Conservation (phyloP, 2,113 vertebrate species). For the Scytalopus superciliaris region DNA sequence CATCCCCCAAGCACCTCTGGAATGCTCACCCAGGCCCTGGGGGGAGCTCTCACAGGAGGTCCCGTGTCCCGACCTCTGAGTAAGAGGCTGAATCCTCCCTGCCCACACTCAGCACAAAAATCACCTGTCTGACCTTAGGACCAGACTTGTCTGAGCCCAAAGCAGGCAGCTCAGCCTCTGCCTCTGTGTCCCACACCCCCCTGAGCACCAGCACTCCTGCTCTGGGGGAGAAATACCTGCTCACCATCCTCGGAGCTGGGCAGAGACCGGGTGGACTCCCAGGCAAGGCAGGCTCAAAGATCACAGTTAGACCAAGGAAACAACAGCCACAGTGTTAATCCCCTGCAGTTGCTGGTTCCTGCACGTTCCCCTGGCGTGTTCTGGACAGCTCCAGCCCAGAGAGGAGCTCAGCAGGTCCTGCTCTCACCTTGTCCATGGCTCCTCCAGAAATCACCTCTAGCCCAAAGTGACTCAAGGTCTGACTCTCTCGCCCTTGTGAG, state of each 20-base stretch:
- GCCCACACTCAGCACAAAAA: not conserved
- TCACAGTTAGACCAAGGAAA: not conserved
- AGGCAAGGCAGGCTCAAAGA: not conserved
- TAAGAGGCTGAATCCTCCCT: not conserved
- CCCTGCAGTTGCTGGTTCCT: not conserved
- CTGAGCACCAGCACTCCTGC: no score
- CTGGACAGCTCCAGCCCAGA: not conserved
- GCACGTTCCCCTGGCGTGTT: fast-evolving
- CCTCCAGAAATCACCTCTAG: not conserved
- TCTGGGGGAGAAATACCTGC: no score
- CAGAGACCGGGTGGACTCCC: not conserved
- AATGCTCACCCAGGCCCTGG: not conserved
- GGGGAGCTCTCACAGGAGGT: not conserved
- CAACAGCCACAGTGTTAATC: not conserved
- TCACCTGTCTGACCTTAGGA: fast-evolving
- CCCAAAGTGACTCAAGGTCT: not conserved
- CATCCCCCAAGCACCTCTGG: not conserved
- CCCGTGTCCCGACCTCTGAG: not conserved
- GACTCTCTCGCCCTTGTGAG: not conserved
- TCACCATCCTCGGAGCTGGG: not conserved
- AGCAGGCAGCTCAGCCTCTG: not conserved
- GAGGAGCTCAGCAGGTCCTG: not conserved
- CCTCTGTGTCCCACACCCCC: not conserved
- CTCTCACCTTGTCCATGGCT: not conserved
- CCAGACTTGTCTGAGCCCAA: not conserved